Evolutionary conservation across 2,888 invertebrate species (phyloP).

Genomic region (Cosmopolites sordidus): DNA sequence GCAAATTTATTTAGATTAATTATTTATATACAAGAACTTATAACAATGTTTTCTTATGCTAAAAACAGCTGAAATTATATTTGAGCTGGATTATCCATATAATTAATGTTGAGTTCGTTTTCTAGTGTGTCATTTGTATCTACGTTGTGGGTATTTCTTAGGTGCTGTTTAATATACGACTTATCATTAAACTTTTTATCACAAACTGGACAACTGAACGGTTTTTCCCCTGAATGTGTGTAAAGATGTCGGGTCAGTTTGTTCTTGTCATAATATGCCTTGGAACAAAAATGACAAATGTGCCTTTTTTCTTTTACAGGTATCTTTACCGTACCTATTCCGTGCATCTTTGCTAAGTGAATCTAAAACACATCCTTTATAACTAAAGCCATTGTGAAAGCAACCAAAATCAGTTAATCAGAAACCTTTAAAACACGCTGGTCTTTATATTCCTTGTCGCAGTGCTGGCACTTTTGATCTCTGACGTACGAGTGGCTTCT

Average conservation of each 20-base stretch:
- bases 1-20: too few relatives aligned
- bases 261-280: conserved; percentile 42
- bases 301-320: conserved; percentile 43
- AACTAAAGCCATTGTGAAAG: too few relatives aligned
- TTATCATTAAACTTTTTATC: conserved; percentile 39
- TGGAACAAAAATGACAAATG: conserved; percentile 40
- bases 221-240: conserved; percentile 38
- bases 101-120: conserved; percentile 7
- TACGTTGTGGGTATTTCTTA: conserved; percentile 34
- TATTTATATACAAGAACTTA: too few relatives aligned
- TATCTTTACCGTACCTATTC: conserved; percentile 43
- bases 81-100: neutral
- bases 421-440: conserved; percentile 37
- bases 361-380: conserved; percentile 28
- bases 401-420: too few relatives aligned
- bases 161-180: conserved; percentile 38
- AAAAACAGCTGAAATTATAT: too few relatives aligned
- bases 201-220: conserved; percentile 36
- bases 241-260: conserved; percentile 39
- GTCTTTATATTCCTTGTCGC: conserved; percentile 53
- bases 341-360: conserved; percentile 38
- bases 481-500: conserved; percentile 36
- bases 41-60: too few relatives aligned
- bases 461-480: conserved; percentile 48
- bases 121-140: conserved; percentile 3